Percentiles rank a stretch among this genome's conserved stretches.
Evolutionary conservation across 1,140 invertebrate species (phyloP).

Genomic region (Stegodyphus mimosarum): DNA sequence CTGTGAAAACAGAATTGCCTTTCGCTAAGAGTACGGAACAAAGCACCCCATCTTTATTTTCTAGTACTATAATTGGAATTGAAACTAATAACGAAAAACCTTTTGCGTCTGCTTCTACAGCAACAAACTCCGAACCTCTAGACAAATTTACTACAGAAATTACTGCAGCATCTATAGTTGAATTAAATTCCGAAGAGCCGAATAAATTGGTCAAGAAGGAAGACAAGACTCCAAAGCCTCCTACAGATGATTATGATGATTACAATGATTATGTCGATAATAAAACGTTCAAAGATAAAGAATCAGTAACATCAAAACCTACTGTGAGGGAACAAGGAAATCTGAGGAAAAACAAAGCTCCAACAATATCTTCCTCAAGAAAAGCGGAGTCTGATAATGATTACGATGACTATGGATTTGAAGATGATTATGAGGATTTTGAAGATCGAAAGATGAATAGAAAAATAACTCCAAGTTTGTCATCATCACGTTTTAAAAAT

Average conservation of each 20-base stretch:
- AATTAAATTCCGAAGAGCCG: neutral
- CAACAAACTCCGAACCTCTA: neutral
- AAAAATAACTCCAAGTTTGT: slow-evolving; percentile 38
- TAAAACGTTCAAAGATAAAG: slow-evolving; percentile 44
- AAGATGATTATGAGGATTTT: slow-evolving; percentile 49
- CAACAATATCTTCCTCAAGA: slow-evolving; percentile 38
- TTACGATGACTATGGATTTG: slow-evolving; percentile 54
- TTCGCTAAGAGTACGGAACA: neutral
- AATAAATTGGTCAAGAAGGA: neutral
- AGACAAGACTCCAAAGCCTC: neutral
- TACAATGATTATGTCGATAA: slow-evolving; percentile 46
- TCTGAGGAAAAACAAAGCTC: slow-evolving; percentile 22
- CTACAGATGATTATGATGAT: slow-evolving; percentile 21
- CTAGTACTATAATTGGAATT: neutral
- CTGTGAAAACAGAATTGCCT: neutral
- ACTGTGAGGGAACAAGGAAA: slow-evolving; percentile 10
- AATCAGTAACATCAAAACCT: slow-evolving; percentile 43
- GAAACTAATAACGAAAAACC: neutral
- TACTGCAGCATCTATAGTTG: neutral
- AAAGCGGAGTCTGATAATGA: slow-evolving; percentile 19
- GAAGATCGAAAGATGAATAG: slow-evolving; percentile 14
- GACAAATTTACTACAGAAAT: neutral
- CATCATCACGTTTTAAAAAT: slow-evolving; percentile 33
- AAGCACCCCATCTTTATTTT: neutral
- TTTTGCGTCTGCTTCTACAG: neutral